Base-by-base conservation (phyloP, 2,113 vertebrate species). In the Cyprinodon brontotheroides region DNA sequence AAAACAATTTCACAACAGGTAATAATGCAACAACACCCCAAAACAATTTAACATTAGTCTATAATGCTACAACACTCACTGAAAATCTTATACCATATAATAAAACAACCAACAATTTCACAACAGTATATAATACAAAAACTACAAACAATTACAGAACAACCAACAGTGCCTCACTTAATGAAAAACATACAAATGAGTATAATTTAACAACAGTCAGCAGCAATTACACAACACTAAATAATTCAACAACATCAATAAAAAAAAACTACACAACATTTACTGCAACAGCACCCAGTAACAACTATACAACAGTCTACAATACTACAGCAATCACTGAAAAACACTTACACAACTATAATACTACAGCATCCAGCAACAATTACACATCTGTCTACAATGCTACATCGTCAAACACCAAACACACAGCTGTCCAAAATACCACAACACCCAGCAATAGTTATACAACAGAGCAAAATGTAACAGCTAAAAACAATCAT, bases 251-350 rank as follows among this genome's bases (percentile, higher is more conserved):
- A 36, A 60, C 22, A 57, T 47, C 2, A 65, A 17, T 50, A 40
- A 47, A 39, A 3, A 70, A 4, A 0, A 5, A 14, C 40, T 72
- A 70, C 12, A 63, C 67, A 71, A 3, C 47, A 1, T 40, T 37
- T 36, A 74, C 65, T 36, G 75, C 64, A 40, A 22, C 66, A 53
- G 37, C 60, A 61, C 11, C n/a, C 11, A 61, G 60, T 4, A 37
- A 61, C 29, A 61, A 61, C 11, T 4, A 11, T n/a, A 47, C 45
- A 36, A 36, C 43, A 67, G 10, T 3, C 3, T 14, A 40, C 40
- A 57, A 37, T 37, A 0, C 14, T 65, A 74, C 70, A 20, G 70
- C 78, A 53, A n/a, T 20, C 29, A 29, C 29, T 29, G 6, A 22
- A 10, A 9, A 41, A n/a, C 39, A 43, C 4, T n/a, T 0, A 59